Conservation (phyloP, 2,113 vertebrate genomes). For the Ailuropoda melanoleuca region DNA sequence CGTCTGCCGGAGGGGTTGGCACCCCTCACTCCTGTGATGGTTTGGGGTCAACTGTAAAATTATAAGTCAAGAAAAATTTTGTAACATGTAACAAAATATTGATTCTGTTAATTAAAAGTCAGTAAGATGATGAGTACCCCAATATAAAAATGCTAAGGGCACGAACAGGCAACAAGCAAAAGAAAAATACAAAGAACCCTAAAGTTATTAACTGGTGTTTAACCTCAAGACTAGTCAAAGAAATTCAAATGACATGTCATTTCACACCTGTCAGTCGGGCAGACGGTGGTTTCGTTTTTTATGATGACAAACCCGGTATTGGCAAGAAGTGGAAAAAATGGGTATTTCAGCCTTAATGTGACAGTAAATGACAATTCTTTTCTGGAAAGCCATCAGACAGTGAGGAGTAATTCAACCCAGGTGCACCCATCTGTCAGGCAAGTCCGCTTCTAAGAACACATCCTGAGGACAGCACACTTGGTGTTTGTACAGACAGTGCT, state of each 20-base stretch:
- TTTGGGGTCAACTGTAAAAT: neutral
- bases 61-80: neutral
- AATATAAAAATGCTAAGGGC: neutral
- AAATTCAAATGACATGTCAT: neutral
- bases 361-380: neutral
- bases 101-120: neutral
- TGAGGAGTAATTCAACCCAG: neutral
- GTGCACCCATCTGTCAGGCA: neutral
- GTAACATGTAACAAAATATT: neutral
- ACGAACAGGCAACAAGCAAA: neutral
- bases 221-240: neutral
- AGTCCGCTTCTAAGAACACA: too few relatives aligned
- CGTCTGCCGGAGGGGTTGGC: neutral
- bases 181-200: neutral
- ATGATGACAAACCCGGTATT: neutral
- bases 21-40: neutral
- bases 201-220: neutral
- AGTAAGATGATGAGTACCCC: neutral
- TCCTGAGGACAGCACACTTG: neutral
- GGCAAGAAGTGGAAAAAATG: neutral
- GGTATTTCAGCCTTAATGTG: neutral
- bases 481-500: neutral
- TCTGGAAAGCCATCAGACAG: neutral
- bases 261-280: neutral
- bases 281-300: neutral